Base-by-base conservation (phyloP, 1,140 invertebrate species). In the Aphis craccivora region DNA sequence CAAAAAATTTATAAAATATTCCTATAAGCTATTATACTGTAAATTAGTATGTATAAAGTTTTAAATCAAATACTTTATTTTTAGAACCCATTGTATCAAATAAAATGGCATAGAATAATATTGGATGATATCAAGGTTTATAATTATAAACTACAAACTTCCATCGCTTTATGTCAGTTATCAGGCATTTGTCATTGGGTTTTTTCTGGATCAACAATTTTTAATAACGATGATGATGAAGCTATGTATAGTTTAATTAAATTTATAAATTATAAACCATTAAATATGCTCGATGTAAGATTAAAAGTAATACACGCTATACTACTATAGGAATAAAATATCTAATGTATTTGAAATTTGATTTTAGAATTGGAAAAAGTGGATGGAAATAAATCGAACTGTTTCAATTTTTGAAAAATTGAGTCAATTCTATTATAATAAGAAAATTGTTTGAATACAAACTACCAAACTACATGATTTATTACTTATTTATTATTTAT, bases 301-400 rank as follows among this genome's bases (percentile, higher is more conserved):
- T 43, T 14, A 45, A 35, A 51, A 89, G 5, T 76, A n/a, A 35
- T 37, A 2, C 37, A 51, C 48, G 14, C 14, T 51, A 48, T 14
- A 20, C 1, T n/a, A 37, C 1, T 35, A 81, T 6, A 37, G 7
- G 37, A 83, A 37, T 23, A 83, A 83, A n/a, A 67, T n/a, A 67
- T 35, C 5, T 18, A 51, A 89, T 51, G 37, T 83, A 35, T 53
- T 86, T 89, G 3, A 89, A n/a, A 89, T 89, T 25, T 51, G 2
- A 51, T 53, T 89, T 89, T 35, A 89, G 87, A 48, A 89, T 51
- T 89, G 87, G 87, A 37, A 89, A 35, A 53, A 89, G 1, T 89
- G n/a, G 48, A 22, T 89, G 2, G 18, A 89, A 53, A 22, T 5
- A 89, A 48, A 89, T 89, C n/a, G 18, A 51, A 37, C 30, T 51